A percentile compares a stretch with the other conserved stretches of the same genome.
Evolutionary conservation across 1,140 invertebrate genomes (phyloP).

Genomic region (Parasteatoda tepidariorum): DNA sequence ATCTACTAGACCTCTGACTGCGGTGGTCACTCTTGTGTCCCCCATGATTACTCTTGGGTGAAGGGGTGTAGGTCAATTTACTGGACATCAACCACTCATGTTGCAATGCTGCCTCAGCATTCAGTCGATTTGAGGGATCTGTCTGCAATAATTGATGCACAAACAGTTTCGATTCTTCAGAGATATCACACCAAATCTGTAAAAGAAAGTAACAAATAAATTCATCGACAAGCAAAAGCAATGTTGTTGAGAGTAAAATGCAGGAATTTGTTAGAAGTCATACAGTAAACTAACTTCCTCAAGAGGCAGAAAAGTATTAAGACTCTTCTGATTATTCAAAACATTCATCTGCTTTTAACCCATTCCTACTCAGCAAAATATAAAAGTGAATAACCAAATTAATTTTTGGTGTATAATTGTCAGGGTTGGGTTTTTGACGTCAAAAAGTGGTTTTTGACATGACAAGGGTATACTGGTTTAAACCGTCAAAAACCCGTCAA

Average conservation of each 20-base stretch:
- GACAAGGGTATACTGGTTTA: too few relatives aligned
- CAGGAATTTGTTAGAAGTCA: not conserved
- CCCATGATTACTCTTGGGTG: not conserved
- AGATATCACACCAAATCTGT: slow-evolving; percentile 21
- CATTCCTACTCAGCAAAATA: too few relatives aligned
- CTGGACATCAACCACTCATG: not conserved
- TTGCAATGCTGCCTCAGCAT: not conserved
- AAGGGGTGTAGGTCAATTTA: not conserved
- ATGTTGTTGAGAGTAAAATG: not conserved
- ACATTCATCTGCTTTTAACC: too few relatives aligned
- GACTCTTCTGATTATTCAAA: too few relatives aligned
- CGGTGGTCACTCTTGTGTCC: not conserved
- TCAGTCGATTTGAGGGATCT: not conserved
- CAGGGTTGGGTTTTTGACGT: too few relatives aligned
- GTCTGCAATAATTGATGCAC: slow-evolving; percentile 4
- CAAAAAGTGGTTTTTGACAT: too few relatives aligned
- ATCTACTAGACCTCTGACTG: not conserved
- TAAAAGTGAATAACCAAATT: too few relatives aligned
- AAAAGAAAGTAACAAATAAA: not conserved
- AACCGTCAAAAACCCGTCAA: too few relatives aligned
- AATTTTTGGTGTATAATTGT: too few relatives aligned
- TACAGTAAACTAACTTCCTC: too few relatives aligned
- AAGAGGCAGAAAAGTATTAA: too few relatives aligned
- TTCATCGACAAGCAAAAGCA: not conserved
- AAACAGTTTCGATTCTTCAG: slow-evolving; percentile 16